Percentiles rank a stretch among this genome's conserved stretches.
Conservation (phyloP, 2,113 vertebrate species). For the Nesoenas mayeri region DNA sequence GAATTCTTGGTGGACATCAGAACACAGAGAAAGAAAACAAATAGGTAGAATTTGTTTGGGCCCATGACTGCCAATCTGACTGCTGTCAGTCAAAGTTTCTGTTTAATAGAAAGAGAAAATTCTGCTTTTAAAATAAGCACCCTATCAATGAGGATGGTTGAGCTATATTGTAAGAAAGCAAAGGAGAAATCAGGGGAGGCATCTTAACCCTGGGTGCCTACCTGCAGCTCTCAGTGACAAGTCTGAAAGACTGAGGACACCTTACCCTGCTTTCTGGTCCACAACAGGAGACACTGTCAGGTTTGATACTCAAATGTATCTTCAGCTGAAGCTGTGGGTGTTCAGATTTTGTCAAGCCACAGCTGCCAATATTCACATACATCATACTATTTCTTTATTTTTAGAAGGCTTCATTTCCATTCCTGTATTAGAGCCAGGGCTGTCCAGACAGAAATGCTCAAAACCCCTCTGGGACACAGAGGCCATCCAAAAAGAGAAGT, state of each 20-base stretch:
- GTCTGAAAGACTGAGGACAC: neutral
- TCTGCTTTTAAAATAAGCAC: neutral
- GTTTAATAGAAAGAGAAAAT: neutral
- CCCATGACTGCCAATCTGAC: neutral
- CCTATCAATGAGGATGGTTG: neutral
- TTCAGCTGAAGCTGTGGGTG: neutral
- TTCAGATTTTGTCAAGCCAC: neutral
- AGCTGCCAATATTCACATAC: neutral
- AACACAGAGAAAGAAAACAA: neutral
- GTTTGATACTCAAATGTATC: neutral
- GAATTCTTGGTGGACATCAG: neutral
- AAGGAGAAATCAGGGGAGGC: neutral
- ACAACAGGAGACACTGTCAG: neutral
- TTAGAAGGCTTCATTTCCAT: neutral
- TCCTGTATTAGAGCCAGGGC: neutral
- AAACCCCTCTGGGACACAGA: neutral
- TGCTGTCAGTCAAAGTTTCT: neutral
- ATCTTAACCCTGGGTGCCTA: neutral
- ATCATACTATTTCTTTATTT: neutral
- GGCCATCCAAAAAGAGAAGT: neutral
- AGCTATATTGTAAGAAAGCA: neutral
- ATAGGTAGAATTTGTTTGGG: neutral
- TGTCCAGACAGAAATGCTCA: conserved; percentile 27
- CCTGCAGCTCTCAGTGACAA: neutral
- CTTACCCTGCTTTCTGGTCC: neutral